phyloP scores from a whole-genome alignment of 2,113 vertebrate species.

The Propithecus coquereli region DNA sequence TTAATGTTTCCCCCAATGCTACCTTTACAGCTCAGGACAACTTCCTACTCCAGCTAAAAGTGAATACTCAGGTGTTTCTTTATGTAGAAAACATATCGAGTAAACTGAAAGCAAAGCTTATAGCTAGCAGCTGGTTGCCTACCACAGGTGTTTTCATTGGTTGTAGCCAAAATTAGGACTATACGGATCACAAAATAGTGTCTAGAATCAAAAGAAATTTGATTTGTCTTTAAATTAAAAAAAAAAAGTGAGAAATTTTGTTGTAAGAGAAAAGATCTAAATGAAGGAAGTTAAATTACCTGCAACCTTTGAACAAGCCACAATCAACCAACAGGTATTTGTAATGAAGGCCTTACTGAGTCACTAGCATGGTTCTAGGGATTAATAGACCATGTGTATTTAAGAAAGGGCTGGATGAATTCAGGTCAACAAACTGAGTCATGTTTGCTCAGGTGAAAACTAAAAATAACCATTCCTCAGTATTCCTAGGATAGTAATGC shows the following conservation, averaged over 20 bases:
- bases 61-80: background rate
- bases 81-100: background rate
- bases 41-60: background rate
- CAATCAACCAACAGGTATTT: background rate
- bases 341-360: background rate
- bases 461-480: conserved; percentile 46
- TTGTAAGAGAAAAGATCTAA: background rate
- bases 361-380: background rate
- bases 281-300: conserved; percentile 32
- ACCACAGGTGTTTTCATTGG: background rate
- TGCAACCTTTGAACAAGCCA: background rate
- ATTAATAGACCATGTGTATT: conserved; percentile 44
- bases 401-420: conserved; percentile 37
- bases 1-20: background rate
- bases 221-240: background rate
- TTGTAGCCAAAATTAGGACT: background rate
- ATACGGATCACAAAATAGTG: background rate
- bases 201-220: background rate
- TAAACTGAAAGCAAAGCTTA: conserved; percentile 7
- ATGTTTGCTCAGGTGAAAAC: conserved; percentile 69
- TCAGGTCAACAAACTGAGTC: conserved; percentile 52
- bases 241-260: background rate
- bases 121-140: background rate
- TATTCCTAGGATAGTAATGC: conserved; percentile 7
- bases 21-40: background rate